Percentiles rank a stretch among this genome's conserved stretches.
Evolutionary conservation across 1,140 invertebrate species (phyloP).

Genomic region (Paracyclopina nana): DNA sequence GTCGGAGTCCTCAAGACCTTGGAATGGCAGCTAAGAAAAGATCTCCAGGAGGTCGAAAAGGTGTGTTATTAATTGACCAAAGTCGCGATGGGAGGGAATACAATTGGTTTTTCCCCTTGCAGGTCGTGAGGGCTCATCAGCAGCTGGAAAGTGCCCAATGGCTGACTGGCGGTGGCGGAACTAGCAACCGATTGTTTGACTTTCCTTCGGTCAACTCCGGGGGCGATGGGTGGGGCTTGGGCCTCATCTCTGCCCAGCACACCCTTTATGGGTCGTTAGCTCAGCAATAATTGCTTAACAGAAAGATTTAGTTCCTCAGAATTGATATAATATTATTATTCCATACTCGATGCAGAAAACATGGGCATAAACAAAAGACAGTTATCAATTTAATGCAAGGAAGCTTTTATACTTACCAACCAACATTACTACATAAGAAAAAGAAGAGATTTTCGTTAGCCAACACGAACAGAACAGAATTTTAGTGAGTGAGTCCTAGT

Average conservation of each 20-base stretch:
- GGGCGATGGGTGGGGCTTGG: neutral
- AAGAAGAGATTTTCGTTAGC: no score
- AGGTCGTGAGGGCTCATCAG: neutral
- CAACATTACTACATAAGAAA: no score
- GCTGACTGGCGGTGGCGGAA: neutral
- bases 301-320: no score
- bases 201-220: neutral
- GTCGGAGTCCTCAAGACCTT: constrained; percentile 7
- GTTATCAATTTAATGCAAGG: no score
- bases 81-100: neutral
- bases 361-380: no score
- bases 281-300: constrained; percentile 1
- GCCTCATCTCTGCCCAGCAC: neutral
- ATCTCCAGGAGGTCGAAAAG: constrained; percentile 8
- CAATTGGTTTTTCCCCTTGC: neutral
- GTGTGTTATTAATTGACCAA: neutral
- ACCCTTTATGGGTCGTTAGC: neutral
- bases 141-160: neutral
- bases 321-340: no score
- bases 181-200: constrained; percentile 3
- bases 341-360: no score
- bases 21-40: constrained; percentile 15
- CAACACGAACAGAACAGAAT: no score
- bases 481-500: no score
- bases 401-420: no score